Percentiles rank a stretch among this genome's conserved stretches.
Conservation (phyloP, 2,797 vertebrate genomes). For the Carapus acus region DNA sequence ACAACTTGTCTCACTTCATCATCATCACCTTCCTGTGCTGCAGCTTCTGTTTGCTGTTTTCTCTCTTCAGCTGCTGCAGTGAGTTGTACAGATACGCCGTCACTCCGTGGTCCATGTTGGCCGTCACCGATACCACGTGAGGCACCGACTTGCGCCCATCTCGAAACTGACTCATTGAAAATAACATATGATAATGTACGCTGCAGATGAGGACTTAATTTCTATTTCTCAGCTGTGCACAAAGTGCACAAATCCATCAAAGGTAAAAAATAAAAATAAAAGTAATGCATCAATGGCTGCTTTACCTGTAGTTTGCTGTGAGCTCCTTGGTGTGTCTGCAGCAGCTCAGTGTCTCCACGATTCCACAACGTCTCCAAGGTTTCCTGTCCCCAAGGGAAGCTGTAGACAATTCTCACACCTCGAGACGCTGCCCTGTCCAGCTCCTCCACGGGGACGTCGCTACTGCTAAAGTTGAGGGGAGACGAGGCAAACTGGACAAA, state of each 20-base stretch:
- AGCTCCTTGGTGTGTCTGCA: conserved; percentile 68
- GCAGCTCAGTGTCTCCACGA: conserved; percentile 75
- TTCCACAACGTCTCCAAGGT: conserved; percentile 82
- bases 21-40: conserved; percentile 79
- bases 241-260: too few species aligned
- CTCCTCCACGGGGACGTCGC: conserved; percentile 68
- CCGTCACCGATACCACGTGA: conserved; percentile 78
- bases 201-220: too few species aligned
- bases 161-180: conserved; percentile 68
- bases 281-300: neutral
- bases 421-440: conserved; percentile 48
- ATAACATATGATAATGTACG: conserved; percentile 1
- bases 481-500: conserved; percentile 81
- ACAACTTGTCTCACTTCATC: neutral
- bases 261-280: neutral
- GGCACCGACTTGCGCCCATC: conserved; percentile 82
- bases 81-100: conserved; percentile 87
- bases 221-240: neutral
- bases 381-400: conserved; percentile 89
- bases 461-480: conserved; percentile 84
- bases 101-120: conserved; percentile 80
- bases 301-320: conserved; percentile 73
- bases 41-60: conserved; percentile 67
- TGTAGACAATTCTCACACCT: conserved; percentile 70
- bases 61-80: conserved; percentile 76